Conservation (phyloP, 2,888 invertebrate species). For the Calameuta filiformis region DNA sequence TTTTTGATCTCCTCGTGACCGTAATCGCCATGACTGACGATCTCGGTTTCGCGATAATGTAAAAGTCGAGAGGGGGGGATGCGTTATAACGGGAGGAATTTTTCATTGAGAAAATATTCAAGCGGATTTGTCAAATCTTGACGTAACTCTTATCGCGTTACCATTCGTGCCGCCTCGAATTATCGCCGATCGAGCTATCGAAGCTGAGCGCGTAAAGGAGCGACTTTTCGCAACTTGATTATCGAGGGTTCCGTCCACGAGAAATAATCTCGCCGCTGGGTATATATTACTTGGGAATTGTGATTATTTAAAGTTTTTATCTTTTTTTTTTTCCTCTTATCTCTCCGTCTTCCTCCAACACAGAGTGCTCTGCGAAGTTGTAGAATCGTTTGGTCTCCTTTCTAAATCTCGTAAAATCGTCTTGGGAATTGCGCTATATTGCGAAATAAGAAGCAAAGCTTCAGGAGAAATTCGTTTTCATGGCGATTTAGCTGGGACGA, state of each 20-base stretch:
- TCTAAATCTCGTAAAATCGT: not conserved
- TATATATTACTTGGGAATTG: too few relatives aligned
- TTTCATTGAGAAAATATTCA: too few relatives aligned
- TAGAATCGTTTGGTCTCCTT: not conserved
- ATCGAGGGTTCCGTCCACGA: too few relatives aligned
- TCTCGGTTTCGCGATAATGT: too few relatives aligned
- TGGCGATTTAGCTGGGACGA: not conserved
- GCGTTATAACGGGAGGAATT: not conserved
- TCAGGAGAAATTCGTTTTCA: not conserved
- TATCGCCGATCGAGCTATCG: not conserved
- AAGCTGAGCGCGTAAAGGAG: too few relatives aligned
- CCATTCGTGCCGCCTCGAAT: not conserved
- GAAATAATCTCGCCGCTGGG: too few relatives aligned
- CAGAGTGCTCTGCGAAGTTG: not conserved
- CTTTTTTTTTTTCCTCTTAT: too few relatives aligned
- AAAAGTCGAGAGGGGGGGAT: too few relatives aligned
- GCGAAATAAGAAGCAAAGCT: not conserved
- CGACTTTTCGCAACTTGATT: not conserved
- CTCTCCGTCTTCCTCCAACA: too few relatives aligned
- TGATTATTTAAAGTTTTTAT: not conserved
- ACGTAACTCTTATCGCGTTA: not conserved
- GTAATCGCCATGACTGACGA: too few relatives aligned
- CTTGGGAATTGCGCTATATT: not conserved
- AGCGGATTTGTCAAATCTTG: too few relatives aligned
- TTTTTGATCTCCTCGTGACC: too few relatives aligned